Evolutionary conservation across 2,113 vertebrate species (phyloP).

Genomic region (Dromas ardeola): DNA sequence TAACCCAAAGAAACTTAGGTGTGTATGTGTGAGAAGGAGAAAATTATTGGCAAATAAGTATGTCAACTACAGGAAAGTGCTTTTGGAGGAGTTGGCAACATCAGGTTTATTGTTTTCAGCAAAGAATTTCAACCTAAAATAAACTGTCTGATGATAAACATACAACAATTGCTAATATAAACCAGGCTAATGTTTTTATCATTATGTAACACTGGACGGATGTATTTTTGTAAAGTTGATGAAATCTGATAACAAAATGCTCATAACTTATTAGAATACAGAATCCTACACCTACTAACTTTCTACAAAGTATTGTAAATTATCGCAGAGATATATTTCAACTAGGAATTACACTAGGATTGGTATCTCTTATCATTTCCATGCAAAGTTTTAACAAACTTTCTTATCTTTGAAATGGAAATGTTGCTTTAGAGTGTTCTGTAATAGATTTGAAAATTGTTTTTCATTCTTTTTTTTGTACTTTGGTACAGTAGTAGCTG

Average conservation of each 20-base stretch:
- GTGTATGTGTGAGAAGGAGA: neutral
- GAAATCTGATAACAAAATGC: neutral
- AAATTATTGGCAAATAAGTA: conserved; percentile 6
- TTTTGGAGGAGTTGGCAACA: conserved; percentile 15
- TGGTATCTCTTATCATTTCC: neutral
- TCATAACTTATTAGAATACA: neutral
- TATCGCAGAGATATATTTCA: neutral
- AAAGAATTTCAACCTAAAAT: conserved; percentile 33
- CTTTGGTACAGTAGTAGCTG: neutral
- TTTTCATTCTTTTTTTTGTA: neutral
- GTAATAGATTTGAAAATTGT: neutral
- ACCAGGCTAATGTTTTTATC: conserved; percentile 45
- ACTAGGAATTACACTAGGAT: neutral
- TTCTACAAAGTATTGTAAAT: neutral
- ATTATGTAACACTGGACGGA: neutral
- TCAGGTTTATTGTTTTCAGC: conserved; percentile 58
- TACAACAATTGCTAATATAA: conserved; percentile 51
- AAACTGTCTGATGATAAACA: conserved; percentile 26
- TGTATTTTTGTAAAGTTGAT: conserved; percentile 1
- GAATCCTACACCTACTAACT: neutral
- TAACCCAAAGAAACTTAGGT: neutral
- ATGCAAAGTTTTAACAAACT: neutral
- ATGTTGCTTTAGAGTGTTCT: neutral
- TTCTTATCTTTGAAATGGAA: neutral
- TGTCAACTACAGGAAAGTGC: conserved; percentile 3